Percentiles rank a stretch among this genome's conserved stretches.
phyloP scores from a whole-genome alignment of 2,797 vertebrate species.

The Galagoides demidoff region DNA sequence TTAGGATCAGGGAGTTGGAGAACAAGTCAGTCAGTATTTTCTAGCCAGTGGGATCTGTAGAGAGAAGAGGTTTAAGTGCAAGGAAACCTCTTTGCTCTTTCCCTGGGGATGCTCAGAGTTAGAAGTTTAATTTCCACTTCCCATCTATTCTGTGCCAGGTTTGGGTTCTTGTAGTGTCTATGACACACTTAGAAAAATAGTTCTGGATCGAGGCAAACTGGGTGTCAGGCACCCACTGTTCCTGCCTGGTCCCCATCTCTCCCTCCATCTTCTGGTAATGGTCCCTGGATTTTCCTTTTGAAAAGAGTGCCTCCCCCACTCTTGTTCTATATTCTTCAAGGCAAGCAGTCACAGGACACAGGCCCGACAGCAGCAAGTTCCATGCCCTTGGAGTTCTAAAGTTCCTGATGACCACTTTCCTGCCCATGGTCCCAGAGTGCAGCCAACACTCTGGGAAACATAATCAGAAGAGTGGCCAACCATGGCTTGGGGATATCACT shows the following conservation, averaged over 20 bases:
- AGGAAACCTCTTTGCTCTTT: not conserved
- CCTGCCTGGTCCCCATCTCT: not conserved
- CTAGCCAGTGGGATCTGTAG: not conserved
- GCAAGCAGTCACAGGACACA: not conserved
- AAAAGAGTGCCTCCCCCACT: not conserved
- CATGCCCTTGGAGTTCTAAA: not conserved
- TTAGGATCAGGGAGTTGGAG: not conserved
- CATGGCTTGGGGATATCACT: not conserved
- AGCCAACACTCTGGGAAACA: not conserved
- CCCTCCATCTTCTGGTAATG: not conserved
- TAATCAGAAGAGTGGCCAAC: not conserved
- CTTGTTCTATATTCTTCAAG: not conserved
- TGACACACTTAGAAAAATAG: not conserved
- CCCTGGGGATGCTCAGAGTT: not conserved
- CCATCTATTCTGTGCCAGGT: not conserved
- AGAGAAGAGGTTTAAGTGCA: not conserved
- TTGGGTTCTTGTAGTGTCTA: not conserved
- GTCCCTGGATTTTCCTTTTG: not conserved
- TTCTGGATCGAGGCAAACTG: not conserved
- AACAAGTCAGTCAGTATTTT: not conserved
- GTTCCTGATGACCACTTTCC: not conserved
- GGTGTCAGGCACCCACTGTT: not conserved
- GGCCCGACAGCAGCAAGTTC: not conserved
- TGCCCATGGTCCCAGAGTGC: not conserved
- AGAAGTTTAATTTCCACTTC: not conserved